Evolutionary conservation across 2,888 invertebrate genomes (phyloP).

Genomic region (Sinotaia quadrata): DNA sequence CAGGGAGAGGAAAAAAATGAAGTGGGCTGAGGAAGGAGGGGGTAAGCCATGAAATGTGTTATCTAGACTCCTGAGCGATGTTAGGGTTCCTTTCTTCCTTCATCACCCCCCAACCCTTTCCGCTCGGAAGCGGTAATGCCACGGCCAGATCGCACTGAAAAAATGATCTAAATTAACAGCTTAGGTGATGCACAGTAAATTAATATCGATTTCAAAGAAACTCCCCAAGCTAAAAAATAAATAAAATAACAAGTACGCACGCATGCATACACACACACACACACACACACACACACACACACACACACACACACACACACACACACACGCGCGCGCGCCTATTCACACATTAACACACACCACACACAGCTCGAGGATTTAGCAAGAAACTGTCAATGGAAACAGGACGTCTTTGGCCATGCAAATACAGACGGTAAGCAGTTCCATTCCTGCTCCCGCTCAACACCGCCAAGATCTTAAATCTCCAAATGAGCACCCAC

Average conservation of each 20-base stretch:
- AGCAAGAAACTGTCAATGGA: too few relatives aligned
- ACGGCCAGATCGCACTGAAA: not conserved
- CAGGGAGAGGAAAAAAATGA: constrained; percentile 11
- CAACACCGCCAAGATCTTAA: too few relatives aligned
- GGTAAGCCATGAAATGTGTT: constrained; percentile 4
- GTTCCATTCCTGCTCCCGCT: too few relatives aligned
- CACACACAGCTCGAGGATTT: too few relatives aligned
- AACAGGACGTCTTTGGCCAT: too few relatives aligned
- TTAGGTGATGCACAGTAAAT: constrained; percentile 32
- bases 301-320: not conserved
- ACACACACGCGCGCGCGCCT: too few relatives aligned
- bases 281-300: constrained; percentile 2
- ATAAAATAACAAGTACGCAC: not conserved
- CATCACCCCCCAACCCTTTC: not conserved
- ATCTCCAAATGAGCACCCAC: too few relatives aligned
- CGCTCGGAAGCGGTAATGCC: constrained; percentile 15
- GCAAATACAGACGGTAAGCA: too few relatives aligned
- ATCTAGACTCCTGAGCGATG: not conserved
- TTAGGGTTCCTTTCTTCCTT: not conserved
- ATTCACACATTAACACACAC: too few relatives aligned
- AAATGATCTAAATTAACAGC: constrained; percentile 37
- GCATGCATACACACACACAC: not conserved
- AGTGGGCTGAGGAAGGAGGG: constrained; percentile 10
- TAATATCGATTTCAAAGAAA: constrained; percentile 31
- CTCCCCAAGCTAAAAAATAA: not conserved